Evolutionary conservation across 2,797 vertebrate species (phyloP), one percentile per base, ranked within the genome.

Genomic region (Vultur gryphus): DNA sequence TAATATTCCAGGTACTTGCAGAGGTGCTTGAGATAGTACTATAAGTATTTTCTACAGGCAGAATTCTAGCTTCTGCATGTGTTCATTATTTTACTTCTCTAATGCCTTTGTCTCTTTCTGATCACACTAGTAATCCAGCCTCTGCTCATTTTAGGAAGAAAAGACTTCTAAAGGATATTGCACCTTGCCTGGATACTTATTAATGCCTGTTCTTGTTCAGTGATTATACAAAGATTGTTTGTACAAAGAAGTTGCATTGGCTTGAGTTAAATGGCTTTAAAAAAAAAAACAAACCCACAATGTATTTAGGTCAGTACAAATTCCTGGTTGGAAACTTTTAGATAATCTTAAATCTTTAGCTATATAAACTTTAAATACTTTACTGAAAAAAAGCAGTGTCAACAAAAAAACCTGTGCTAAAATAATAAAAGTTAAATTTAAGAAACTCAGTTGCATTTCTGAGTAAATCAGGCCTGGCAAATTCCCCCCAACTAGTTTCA

Each of bases 281-380:
- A 57, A 28, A 86, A 85, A 41, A 15, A 7, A 62, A 0, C 2
- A 16, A 10, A 37, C 35, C 31, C 85, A 76, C 80, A 59, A 94
- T 54, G 81, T 94, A 96, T 94, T 96, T 95, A 96, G 91, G 96
- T 93, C 93, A 97, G 85, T 59, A 86, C 85, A 91, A 96, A 96
- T 95, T 90, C 93, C 91, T 88, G 14, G 31, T 65, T 93, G 65
- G 62, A 95, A 96, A 91, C 69, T 86, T 95, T 37, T 9, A 80
- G 71, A 92, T 77, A 92, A 94, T 91, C 94, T 96, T 85, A 90
- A 94, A 79, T 90, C 80, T 93, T 90, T 72, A 84, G 76, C 87
- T 88, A 94, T 72, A 94, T 76, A 55, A 87, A 88, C 80, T 90
- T 92, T 48, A 78, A 86, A 39, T 37, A 65, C 37, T 78, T 78